Conservation (phyloP, 2,888 invertebrate genomes). For the Pachycephus smyrnensis region DNA sequence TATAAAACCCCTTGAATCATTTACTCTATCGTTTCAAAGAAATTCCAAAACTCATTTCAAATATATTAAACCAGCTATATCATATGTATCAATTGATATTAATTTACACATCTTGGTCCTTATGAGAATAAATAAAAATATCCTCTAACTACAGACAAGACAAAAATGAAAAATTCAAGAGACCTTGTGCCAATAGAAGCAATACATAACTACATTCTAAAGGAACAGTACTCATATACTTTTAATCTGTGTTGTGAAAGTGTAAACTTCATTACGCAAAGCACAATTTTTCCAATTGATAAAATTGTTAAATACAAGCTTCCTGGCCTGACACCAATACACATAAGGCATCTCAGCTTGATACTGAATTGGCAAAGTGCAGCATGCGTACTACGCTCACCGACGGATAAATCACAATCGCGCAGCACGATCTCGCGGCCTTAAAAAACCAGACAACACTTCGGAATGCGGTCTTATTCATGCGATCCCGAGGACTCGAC, state of each 20-base stretch:
- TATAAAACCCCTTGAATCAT: neutral
- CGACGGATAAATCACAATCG: conserved; percentile 20
- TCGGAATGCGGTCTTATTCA: conserved; percentile 29
- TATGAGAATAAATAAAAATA: neutral
- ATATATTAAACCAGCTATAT: neutral
- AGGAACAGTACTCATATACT: conserved; percentile 16
- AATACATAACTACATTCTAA: neutral
- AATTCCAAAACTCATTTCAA: neutral
- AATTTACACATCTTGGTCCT: neutral
- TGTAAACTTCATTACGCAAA: conserved; percentile 12
- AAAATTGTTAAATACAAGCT: neutral
- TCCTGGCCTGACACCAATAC: neutral
- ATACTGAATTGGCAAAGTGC: neutral
- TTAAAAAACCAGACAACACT: conserved; percentile 27
- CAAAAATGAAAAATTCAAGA: neutral
- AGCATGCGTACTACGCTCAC: neutral
- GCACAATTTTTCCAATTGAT: neutral
- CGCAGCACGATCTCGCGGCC: conserved; percentile 18
- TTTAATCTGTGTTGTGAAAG: conserved; percentile 20
- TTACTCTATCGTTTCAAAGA: neutral
- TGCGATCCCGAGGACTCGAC: conserved; percentile 9
- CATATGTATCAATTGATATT: neutral
- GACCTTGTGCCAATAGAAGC: neutral
- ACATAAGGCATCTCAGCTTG: neutral
- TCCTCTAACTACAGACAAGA: neutral